Evolutionary conservation across 2,888 invertebrate genomes (phyloP).

Genomic region (Nymphalis urticae): DNA sequence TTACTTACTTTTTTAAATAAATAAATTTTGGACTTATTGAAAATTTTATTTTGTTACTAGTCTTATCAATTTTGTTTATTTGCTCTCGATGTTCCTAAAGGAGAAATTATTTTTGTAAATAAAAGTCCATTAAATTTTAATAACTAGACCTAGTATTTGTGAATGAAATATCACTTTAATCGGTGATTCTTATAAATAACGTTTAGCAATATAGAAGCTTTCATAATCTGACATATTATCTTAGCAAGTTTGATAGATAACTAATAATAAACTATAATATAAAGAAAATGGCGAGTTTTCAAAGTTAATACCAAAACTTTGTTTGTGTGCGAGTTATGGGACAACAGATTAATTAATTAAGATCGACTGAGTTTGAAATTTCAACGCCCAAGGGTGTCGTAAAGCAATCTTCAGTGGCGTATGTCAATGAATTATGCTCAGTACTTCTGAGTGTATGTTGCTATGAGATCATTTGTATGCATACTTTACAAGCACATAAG

Average conservation of each 20-base stretch:
- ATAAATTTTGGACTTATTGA: too few species aligned
- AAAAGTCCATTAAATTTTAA: too few species aligned
- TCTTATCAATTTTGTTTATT: too few species aligned
- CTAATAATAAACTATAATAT: background rate
- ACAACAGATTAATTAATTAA: slow-evolving; percentile 40
- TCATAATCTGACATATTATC: too few species aligned
- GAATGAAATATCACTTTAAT: too few species aligned
- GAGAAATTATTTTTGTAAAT: too few species aligned
- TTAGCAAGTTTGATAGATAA: background rate
- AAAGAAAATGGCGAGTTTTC: slow-evolving; percentile 14
- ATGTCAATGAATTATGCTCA: slow-evolving; percentile 29
- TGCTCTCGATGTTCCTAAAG: too few species aligned
- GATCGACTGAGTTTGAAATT: slow-evolving; percentile 39
- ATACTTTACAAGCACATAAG: background rate
- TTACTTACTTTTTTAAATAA: too few species aligned
- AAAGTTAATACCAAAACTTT: slow-evolving; percentile 17
- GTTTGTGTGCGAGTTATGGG: slow-evolving; percentile 28
- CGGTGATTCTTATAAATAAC: too few species aligned
- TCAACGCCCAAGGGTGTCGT: slow-evolving; percentile 34
- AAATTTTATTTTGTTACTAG: too few species aligned
- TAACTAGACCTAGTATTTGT: too few species aligned
- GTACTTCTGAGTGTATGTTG: slow-evolving; percentile 1
- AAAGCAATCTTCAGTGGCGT: slow-evolving; percentile 31
- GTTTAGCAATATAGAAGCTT: too few species aligned
- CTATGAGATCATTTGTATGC: background rate